A percentile compares a stretch with the other conserved stretches of the same genome.
Evolutionary conservation across 2,113 vertebrate genomes (phyloP).

Genomic region (Sialia sialis): DNA sequence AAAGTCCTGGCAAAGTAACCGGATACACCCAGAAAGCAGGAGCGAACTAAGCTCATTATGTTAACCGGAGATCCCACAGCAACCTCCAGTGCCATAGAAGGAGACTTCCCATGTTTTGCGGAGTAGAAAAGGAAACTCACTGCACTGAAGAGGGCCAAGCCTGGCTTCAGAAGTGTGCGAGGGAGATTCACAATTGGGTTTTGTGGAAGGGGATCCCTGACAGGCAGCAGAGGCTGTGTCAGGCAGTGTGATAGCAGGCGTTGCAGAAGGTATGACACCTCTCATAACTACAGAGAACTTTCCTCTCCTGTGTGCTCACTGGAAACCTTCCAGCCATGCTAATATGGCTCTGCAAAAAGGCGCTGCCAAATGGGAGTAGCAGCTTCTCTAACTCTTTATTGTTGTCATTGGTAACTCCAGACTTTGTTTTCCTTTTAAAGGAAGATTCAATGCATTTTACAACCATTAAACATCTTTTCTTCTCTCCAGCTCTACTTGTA

Average conservation of each 20-base stretch:
- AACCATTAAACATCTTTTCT: constrained; percentile 41
- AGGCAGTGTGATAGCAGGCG: not conserved
- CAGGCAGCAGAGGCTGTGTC: not conserved
- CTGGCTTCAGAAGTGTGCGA: not conserved
- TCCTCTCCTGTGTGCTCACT: not conserved
- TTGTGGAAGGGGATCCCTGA: not conserved
- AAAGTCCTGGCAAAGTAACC: constrained; percentile 55
- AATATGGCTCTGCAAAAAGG: not conserved
- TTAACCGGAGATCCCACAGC: constrained; percentile 57
- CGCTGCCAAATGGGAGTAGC: constrained; percentile 30
- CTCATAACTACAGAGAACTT: not conserved
- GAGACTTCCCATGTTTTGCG: constrained; percentile 45
- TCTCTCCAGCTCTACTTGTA: constrained; percentile 3
- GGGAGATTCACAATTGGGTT: not conserved
- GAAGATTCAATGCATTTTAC: constrained; percentile 38
- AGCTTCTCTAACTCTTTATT: constrained; percentile 15
- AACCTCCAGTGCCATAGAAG: constrained; percentile 41
- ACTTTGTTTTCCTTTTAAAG: constrained; percentile 42
- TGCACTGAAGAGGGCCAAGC: not conserved
- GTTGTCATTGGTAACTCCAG: not conserved
- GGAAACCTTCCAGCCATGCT: constrained; percentile 28
- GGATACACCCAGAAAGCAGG: constrained; percentile 65
- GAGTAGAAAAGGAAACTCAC: not conserved
- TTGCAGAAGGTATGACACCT: not conserved
- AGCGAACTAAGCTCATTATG: constrained; percentile 60